Percentiles rank a stretch among this genome's conserved stretches.
phyloP scores from a whole-genome alignment of 1,140 invertebrate genomes.

The Cyrtorhinus lividipennis region DNA sequence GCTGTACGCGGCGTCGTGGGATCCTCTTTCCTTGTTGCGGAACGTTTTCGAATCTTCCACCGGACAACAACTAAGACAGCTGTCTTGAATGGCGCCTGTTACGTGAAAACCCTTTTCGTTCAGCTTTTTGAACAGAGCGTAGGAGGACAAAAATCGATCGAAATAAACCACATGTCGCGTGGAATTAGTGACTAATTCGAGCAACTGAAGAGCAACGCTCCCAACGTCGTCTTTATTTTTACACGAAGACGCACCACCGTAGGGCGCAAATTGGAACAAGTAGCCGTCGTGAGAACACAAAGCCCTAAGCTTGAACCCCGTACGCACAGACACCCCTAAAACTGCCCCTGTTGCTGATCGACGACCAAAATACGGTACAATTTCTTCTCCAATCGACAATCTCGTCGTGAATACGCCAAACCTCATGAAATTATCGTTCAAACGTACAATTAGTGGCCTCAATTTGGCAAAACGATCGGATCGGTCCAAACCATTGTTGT shows the following conservation, averaged over 20 bases:
- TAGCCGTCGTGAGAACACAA: neutral
- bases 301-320: neutral
- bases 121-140: slow-evolving; percentile 2
- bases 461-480: neutral
- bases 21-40: neutral
- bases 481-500: neutral
- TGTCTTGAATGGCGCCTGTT: slow-evolving; percentile 4
- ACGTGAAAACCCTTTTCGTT: slow-evolving; percentile 4
- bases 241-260: neutral
- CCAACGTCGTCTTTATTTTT: neutral
- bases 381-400: neutral
- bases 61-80: neutral
- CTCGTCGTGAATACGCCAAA: neutral
- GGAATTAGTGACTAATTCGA: neutral
- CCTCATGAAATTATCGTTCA: neutral
- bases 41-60: slow-evolving; percentile 10
- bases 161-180: neutral
- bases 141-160: slow-evolving; percentile 3
- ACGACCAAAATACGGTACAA: neutral
- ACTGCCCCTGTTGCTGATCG: neutral
- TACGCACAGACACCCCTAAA: neutral
- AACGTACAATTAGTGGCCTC: neutral
- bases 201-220: neutral
- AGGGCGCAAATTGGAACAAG: neutral
- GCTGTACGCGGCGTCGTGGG: slow-evolving; percentile 9